A percentile compares a stretch with the other conserved stretches of the same genome.
Conservation (phyloP, 1,140 invertebrate species). For the Amphibalanus amphitrite region DNA sequence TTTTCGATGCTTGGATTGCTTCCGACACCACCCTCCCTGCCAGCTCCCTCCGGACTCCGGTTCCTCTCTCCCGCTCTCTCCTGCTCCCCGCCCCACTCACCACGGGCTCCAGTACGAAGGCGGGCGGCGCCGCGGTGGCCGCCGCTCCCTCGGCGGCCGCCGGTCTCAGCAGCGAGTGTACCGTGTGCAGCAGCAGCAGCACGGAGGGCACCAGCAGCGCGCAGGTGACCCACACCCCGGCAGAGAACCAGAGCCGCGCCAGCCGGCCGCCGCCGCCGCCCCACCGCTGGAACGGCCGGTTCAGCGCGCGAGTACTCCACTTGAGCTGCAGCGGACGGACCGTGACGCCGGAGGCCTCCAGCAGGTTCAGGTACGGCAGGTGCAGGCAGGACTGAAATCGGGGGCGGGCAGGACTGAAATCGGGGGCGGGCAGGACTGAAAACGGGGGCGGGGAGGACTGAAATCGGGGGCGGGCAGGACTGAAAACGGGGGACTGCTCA, state of each 20-base stretch:
- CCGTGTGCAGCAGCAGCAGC: slow-evolving; percentile 18
- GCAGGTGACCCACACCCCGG: slow-evolving; percentile 42
- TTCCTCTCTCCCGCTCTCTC: background rate
- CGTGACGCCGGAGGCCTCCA: slow-evolving; percentile 52
- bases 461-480: slow-evolving; percentile 24
- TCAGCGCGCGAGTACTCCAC: slow-evolving; percentile 57
- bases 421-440: slow-evolving; percentile 60
- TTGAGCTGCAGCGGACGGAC: slow-evolving; percentile 48
- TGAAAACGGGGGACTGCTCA: slow-evolving; percentile 12
- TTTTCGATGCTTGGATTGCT: too few relatives aligned
- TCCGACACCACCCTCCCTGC: too few relatives aligned
- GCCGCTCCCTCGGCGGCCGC: too few relatives aligned
- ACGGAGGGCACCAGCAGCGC: slow-evolving; percentile 43
- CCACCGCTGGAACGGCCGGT: slow-evolving; percentile 53
- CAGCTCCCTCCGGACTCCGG: too few relatives aligned
- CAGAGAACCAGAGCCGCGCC: slow-evolving; percentile 47
- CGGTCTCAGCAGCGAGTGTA: background rate
- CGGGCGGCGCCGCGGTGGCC: too few relatives aligned
- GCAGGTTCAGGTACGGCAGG: slow-evolving; percentile 53
- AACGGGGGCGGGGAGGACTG: slow-evolving; percentile 58
- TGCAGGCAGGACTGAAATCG: slow-evolving; percentile 59
- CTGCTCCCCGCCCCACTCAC: background rate
- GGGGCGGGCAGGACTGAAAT: slow-evolving; percentile 58
- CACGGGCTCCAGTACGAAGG: background rate
- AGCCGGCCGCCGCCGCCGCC: slow-evolving; percentile 37